Conservation (phyloP, 2,888 invertebrate genomes). For the Andrena fulva region DNA sequence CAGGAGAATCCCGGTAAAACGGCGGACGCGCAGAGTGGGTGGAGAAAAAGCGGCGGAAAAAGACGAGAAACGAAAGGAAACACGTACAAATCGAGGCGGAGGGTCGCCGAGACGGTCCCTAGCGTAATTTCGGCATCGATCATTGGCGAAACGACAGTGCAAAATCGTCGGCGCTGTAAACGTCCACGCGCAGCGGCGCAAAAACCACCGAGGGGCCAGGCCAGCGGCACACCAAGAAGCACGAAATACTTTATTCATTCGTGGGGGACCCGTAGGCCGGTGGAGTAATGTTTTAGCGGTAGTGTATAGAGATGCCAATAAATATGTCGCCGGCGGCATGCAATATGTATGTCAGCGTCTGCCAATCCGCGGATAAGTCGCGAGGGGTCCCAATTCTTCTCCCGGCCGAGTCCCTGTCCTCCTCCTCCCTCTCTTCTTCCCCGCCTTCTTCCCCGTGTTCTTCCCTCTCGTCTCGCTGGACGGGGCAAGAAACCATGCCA, state of each 20-base stretch:
- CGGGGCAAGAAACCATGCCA: slow-evolving; percentile 48
- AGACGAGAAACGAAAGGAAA: slow-evolving; percentile 39
- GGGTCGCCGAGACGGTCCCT: slow-evolving; percentile 38
- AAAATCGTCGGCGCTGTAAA: slow-evolving; percentile 67
- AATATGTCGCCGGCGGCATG: slow-evolving; percentile 81
- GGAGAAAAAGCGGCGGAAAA: slow-evolving; percentile 3
- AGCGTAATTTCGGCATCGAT: slow-evolving; percentile 73
- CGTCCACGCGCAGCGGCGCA: slow-evolving; percentile 61
- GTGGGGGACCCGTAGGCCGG: slow-evolving; percentile 50
- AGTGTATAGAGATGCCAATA: slow-evolving; percentile 81
- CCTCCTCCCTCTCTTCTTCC: slow-evolving; percentile 24
- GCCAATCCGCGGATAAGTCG: slow-evolving; percentile 74
- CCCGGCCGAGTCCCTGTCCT: slow-evolving; percentile 14
- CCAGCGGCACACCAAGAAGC: slow-evolving; percentile 64
- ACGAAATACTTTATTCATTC: slow-evolving; percentile 79
- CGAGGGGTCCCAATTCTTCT: slow-evolving; percentile 61
- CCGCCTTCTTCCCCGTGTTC: slow-evolving; percentile 51
- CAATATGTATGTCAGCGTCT: slow-evolving; percentile 81
- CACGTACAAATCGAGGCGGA: slow-evolving; percentile 37
- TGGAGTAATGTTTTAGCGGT: slow-evolving; percentile 74
- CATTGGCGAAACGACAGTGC: slow-evolving; percentile 71
- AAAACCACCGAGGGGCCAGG: slow-evolving; percentile 49
- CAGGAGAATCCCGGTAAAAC: background rate
- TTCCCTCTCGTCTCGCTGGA: slow-evolving; percentile 44
- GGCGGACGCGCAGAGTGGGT: background rate